phyloP scores from a whole-genome alignment of 1,140 invertebrate species.

The Bombyx mori region ASM3026992v2 NC_085119.1:10708001-10708500 shows the following conservation, averaged over 20 bases:
- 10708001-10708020: conserved; percentile 13
- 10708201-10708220: conserved; percentile 18
- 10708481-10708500: conserved; percentile 29
- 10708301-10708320: conserved; percentile 8
- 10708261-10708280: conserved; percentile 10
- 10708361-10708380: conserved; percentile 1
- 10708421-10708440: conserved; percentile 13
- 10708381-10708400: conserved; percentile 16
- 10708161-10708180: conserved; percentile 20
- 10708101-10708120: conserved; percentile 12
- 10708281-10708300: conserved; percentile 1
- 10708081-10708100: conserved; percentile 8
- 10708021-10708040: conserved; percentile 9
- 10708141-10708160: conserved; percentile 9
- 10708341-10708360: conserved; percentile 6
- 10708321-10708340: conserved; percentile 4
- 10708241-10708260: conserved; percentile 16
- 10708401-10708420: conserved; percentile 17
- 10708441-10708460: conserved; percentile 20
- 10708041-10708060: conserved; percentile 7
- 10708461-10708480: conserved; percentile 26
- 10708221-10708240: conserved; percentile 12
- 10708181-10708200: conserved; percentile 16
- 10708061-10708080: conserved; percentile 15
- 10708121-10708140: conserved; percentile 9